Evolutionary conservation across 2,113 vertebrate genomes (phyloP), one percentile per base, ranked within the genome.

Genomic region (Plecotus auritus): DNA sequence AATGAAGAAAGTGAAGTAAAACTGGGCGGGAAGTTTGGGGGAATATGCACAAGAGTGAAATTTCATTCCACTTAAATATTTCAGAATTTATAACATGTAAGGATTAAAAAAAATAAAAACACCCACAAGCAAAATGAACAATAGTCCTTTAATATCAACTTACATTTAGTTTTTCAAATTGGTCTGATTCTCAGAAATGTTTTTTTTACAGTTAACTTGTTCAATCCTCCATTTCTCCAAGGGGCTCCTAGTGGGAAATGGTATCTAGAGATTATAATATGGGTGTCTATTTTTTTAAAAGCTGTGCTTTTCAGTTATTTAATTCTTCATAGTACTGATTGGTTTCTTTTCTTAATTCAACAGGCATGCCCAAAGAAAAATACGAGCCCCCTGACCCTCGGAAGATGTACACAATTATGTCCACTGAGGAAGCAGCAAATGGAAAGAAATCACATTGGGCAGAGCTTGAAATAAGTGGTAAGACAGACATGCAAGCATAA

Each of bases 351-450:
- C 92, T 93, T 96, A 96, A 98, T 98, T 98, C 97, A 96, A 98
- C 98, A 99, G 99, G 99, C 99, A 99, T 99, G 99, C 99, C 99
- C 99, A 99, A 99, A 99, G 99, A 99, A 99, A 99, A 99, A 98
- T 99, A 99, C 99, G 99, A 99, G 98, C 99, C 99, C 98, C 99
- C 99, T 97, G 99, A 99, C 98, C 99, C 99, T 97, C 99, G 99
- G 99, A 99, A 99, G 99, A 99, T 99, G 99, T 99, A 99, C 98
- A 99, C 99, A 98, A 99, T 99, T 98, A 99, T 99, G 99, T 99
- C 99, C 94, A 99, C 98, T 96, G 99, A 99, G 97, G 99, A 99
- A 97, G 99, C 99, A 98, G 99, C 99, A 97, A 99, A 99, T 77
- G 99, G 99, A 97, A 99, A 99, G 98, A 99, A 99, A 98, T 99